Conservation (phyloP, 2,113 vertebrate species). For the Dinomys branickii region DNA sequence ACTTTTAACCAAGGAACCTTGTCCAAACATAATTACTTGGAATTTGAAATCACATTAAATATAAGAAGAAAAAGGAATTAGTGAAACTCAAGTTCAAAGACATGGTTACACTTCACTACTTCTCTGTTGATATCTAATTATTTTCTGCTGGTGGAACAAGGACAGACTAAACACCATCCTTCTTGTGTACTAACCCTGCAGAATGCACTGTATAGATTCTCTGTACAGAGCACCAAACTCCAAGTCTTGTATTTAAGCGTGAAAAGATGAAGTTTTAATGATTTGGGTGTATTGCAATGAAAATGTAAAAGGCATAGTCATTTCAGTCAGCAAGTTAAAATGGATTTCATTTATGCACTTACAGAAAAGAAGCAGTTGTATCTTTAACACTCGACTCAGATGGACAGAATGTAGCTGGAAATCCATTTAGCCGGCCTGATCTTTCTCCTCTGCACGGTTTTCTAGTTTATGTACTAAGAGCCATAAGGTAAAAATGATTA, state of each 20-base stretch:
- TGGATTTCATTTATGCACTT: constrained; percentile 24
- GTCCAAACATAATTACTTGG: constrained; percentile 76
- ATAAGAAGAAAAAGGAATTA: constrained; percentile 71
- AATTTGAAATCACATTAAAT: constrained; percentile 72
- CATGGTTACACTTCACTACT: constrained; percentile 73
- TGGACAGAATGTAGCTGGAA: background rate
- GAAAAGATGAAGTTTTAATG: constrained; percentile 63
- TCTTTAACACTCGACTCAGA: background rate
- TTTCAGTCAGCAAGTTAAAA: constrained; percentile 9
- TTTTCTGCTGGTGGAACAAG: constrained; percentile 75
- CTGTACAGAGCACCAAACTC: constrained; percentile 42
- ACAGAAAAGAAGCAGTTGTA: background rate
- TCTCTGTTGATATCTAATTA: constrained; percentile 80
- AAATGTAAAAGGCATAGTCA: background rate
- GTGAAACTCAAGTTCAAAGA: constrained; percentile 75
- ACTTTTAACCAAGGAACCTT: constrained; percentile 69
- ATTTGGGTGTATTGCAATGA: background rate
- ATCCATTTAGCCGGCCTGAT: background rate
- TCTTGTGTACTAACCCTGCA: constrained; percentile 42
- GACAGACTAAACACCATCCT: constrained; percentile 65
- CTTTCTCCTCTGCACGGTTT: background rate
- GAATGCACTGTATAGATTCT: constrained; percentile 37
- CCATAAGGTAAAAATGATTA: background rate
- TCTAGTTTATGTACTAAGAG: background rate
- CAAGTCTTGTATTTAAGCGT: constrained; percentile 62